Base-by-base conservation (phyloP, 2,113 vertebrate genomes). In the Gymnobelideus leadbeateri region DNA sequence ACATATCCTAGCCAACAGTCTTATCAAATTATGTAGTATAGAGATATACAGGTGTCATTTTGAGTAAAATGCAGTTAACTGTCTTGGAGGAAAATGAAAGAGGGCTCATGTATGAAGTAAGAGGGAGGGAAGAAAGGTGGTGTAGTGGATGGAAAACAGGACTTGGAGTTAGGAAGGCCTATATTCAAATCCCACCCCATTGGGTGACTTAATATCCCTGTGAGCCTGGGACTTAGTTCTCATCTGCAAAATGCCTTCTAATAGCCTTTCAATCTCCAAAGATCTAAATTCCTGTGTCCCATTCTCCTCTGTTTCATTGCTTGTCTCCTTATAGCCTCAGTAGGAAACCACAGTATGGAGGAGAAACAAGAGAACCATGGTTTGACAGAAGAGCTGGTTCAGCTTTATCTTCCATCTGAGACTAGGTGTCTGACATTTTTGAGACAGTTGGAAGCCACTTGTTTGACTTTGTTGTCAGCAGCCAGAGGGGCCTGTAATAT, bases 31-130 rank as follows among this genome's bases (percentile, higher is more conserved):
- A 92, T 37, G 31, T 19, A 92, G 21, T 52, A 52, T 19, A 46
- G 50, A 43, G 91, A 49, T 28, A 68, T 84, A 10, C 28, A 54
- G 49, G 68, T 92, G 54, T 26, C 51, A 92, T 94, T 94, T 89
- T 89, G 55, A 96, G 31, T 94, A 61, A 61, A 61, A 61, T 61
- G 26, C 55, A 31, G 28, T 61, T 61, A 43, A 68, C 57, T 68
- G 3, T 37, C 57, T 68, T 68, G 57, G 57, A 14, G 57, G 1
- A 61, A 37, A 84, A 6, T 84, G 68, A 43, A 43, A 68, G 61
- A 84, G 43, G n/a, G 6, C 19, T 84, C 68, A 84, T 84, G 14
- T 23, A 1, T 77, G 68, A 8, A 84, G 21, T 37, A 84, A 14
- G 1, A 84, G 9, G 37, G 37, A 84, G 14, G 37, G n/a, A 84